A percentile compares a stretch with the other conserved stretches of the same genome.
phyloP scores from a whole-genome alignment of 92 coral and sea anemone genomes.

The Epizoanthus ramosus region DNA sequence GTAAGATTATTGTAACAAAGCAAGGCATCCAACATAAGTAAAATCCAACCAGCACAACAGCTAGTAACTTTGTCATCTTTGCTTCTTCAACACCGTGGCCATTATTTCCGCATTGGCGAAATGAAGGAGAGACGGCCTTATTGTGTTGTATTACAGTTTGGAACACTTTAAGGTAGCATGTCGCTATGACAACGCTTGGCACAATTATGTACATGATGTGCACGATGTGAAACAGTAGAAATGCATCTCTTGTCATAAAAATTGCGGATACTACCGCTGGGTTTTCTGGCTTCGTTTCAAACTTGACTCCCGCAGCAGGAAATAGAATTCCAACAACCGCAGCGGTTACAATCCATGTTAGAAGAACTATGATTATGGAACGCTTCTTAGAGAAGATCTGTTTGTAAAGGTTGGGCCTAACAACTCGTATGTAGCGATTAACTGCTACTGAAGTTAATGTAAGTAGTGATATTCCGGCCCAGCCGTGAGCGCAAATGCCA shows the following conservation, averaged over 20 bases:
- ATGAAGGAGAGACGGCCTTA: constrained; percentile 9
- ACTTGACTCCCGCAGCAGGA: constrained; percentile 23
- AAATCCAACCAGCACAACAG: constrained; percentile 13
- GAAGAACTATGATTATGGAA: background rate
- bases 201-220: constrained; percentile 26
- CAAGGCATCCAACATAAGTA: constrained; percentile 25
- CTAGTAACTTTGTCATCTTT: constrained; percentile 25
- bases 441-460: constrained; percentile 19
- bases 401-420: background rate
- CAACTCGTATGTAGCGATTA: constrained; percentile 30
- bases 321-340: constrained; percentile 3
- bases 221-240: background rate
- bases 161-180: constrained; percentile 19
- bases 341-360: background rate
- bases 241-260: background rate
- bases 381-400: constrained; percentile 28
- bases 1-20: background rate
- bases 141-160: constrained; percentile 28
- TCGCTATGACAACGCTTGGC: constrained; percentile 19
- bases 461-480: constrained; percentile 23
- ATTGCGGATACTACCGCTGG: constrained; percentile 29
- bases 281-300: constrained; percentile 7
- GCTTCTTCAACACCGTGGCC: constrained; percentile 27
- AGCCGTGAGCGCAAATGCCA: constrained; percentile 13
- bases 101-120: background rate